Percentiles rank a stretch among this genome's conserved stretches.
phyloP scores from a whole-genome alignment of 2,888 invertebrate genomes.

The Microplitis deprimator region DNA sequence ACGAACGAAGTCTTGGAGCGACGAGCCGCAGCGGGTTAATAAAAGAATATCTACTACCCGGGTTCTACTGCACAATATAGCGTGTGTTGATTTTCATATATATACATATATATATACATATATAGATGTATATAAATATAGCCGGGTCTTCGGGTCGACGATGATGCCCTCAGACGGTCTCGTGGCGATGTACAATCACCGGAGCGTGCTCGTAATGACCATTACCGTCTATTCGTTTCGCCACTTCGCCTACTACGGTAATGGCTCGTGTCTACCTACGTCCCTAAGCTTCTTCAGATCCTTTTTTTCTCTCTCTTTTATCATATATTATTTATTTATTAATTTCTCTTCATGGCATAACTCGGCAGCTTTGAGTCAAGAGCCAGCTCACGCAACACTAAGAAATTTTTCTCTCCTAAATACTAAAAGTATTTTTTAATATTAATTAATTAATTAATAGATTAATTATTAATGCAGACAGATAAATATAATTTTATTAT shows the following conservation, averaged over 20 bases:
- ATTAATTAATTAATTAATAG: too few species aligned
- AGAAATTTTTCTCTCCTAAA: too few species aligned
- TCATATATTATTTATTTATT: background rate
- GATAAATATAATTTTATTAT: background rate
- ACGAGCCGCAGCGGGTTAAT: constrained; percentile 61
- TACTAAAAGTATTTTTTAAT: too few species aligned
- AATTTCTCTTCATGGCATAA: background rate
- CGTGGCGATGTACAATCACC: constrained; percentile 69
- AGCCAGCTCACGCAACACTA: too few species aligned
- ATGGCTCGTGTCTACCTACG: constrained; percentile 65
- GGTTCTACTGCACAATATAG: constrained; percentile 4
- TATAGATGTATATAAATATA: constrained; percentile 27
- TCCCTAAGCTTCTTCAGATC: constrained; percentile 33
- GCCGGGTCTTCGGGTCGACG: constrained; percentile 70
- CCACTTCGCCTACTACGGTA: constrained; percentile 65
- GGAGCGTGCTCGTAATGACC: constrained; percentile 70
- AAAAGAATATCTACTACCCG: constrained; percentile 59
- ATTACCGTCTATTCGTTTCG: constrained; percentile 68
- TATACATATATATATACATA: constrained; percentile 44
- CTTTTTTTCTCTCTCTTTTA: background rate
- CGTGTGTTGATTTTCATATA: constrained; percentile 30
- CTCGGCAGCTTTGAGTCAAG: too few species aligned
- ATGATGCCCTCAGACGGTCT: constrained; percentile 69
- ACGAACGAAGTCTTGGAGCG: constrained; percentile 58
- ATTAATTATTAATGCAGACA: too few species aligned